Evolutionary conservation across 2,113 vertebrate species (phyloP).

Genomic region (Nesogale talazaci): DNA sequence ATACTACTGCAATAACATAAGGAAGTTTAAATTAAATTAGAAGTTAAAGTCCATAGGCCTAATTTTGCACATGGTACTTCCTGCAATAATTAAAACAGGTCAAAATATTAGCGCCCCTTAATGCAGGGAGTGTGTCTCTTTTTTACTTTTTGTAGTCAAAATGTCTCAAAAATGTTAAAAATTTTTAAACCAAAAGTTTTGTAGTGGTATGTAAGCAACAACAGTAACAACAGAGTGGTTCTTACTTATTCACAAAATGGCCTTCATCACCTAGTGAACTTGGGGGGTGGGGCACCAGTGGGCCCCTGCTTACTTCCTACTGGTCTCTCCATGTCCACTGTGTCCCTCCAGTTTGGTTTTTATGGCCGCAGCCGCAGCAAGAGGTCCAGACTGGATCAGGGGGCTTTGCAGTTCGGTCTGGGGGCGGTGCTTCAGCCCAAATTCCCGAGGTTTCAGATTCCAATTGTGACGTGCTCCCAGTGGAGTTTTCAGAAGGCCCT

Average conservation of each 20-base stretch:
- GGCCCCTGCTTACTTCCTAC: not conserved
- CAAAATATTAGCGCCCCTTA: conserved; percentile 44
- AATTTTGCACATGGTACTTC: conserved; percentile 29
- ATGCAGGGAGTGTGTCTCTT: not conserved
- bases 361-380: not conserved
- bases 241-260: not conserved
- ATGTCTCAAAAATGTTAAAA: conserved; percentile 35
- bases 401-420: not conserved
- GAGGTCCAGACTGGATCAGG: not conserved
- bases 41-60: conserved; percentile 40
- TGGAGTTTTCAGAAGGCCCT: conserved; percentile 17
- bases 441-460: not conserved
- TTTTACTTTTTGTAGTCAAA: conserved; percentile 41
- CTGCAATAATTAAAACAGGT: conserved; percentile 52
- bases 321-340: not conserved
- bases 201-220: not conserved
- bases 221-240: not conserved
- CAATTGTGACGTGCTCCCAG: not conserved
- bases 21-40: conserved; percentile 39
- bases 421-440: not conserved
- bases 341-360: not conserved
- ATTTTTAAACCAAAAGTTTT: conserved; percentile 20
- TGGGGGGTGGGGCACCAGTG: not conserved
- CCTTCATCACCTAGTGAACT: not conserved
- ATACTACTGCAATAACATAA: conserved; percentile 46